Evolutionary conservation across 1,140 invertebrate species (phyloP).

Genomic region (Euwallacea similis): DNA sequence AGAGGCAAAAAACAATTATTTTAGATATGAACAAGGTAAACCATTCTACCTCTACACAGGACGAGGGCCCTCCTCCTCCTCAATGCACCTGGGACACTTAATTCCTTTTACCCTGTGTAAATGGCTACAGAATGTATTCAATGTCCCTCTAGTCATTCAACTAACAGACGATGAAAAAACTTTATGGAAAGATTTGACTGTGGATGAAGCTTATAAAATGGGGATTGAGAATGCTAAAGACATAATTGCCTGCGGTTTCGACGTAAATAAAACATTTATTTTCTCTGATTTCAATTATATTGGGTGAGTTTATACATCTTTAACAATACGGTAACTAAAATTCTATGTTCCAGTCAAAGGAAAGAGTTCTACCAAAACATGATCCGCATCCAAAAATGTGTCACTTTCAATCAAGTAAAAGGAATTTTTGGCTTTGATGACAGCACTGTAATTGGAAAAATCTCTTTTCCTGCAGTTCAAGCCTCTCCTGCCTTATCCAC

Average conservation of each 20-base stretch:
- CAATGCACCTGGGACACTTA: conserved; percentile 97
- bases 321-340: conserved; percentile 6
- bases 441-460: conserved; percentile 95
- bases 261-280: conserved; percentile 95
- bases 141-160: conserved; percentile 96
- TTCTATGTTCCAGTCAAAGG: conserved; percentile 65
- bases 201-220: conserved; percentile 87
- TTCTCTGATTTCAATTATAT: conserved; percentile 95
- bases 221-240: conserved; percentile 94
- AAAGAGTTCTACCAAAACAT: conserved; percentile 93
- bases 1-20: conserved; percentile 1
- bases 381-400: conserved; percentile 85
- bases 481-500: conserved; percentile 93
- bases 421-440: conserved; percentile 98
- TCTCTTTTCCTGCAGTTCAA: conserved; percentile 94
- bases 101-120: conserved; percentile 95
- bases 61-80: conserved; percentile 91
- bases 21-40: conserved; percentile 82
- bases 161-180: conserved; percentile 99
- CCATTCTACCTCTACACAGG: conserved; percentile 98
- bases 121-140: conserved; percentile 97
- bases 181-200: conserved; percentile 92
- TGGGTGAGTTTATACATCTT: conserved; percentile 64
- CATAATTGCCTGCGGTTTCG: conserved; percentile 98
- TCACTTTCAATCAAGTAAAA: conserved; percentile 95